Percentiles rank a stretch among this genome's conserved stretches.
These are phyloP conservation scores for Bufotes viridis DNA, from an alignment of 2,797 vertebrate species.

Conservation along the genomic window DNA sequence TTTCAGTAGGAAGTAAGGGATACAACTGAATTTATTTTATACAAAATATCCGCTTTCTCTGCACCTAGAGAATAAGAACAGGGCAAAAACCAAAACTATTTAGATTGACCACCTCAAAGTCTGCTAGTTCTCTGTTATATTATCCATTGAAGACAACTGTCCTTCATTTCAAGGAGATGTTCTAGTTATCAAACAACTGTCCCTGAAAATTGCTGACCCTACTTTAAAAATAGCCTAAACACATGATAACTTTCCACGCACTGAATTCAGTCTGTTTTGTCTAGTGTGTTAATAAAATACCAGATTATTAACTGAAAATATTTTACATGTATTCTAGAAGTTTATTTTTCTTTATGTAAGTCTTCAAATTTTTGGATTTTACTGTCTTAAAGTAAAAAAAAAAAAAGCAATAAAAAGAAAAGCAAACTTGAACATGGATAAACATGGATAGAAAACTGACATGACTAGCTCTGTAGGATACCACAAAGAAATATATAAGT, in stretches of 20 bases:
- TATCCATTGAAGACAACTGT: neutral
- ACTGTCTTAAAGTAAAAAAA: too few species aligned
- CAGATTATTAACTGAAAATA: neutral
- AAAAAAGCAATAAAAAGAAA: neutral
- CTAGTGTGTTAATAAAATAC: neutral
- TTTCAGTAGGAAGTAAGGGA: constrained; percentile 13
- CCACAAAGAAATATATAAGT: neutral
- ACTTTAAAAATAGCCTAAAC: constrained; percentile 15
- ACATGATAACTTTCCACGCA: neutral
- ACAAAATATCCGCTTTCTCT: neutral
- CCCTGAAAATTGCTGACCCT: constrained; percentile 22
- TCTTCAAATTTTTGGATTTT: too few species aligned
- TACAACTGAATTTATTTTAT: constrained; percentile 17
- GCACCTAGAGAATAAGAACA: constrained; percentile 7
- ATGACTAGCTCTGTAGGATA: neutral
- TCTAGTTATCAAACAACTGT: constrained; percentile 15
- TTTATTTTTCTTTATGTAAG: neutral
- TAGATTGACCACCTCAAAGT: constrained; percentile 17
- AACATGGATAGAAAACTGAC: neutral
- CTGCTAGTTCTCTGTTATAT: constrained; percentile 10
- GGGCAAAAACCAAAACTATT: constrained; percentile 7
- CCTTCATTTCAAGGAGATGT: constrained; percentile 21
- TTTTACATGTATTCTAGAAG: neutral
- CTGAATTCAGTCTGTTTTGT: constrained; percentile 16
- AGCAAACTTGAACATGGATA: neutral